Percentiles rank a stretch among this genome's conserved stretches.
phyloP scores from a whole-genome alignment of 2,113 vertebrate species.

The Scytalopus superciliaris region DNA sequence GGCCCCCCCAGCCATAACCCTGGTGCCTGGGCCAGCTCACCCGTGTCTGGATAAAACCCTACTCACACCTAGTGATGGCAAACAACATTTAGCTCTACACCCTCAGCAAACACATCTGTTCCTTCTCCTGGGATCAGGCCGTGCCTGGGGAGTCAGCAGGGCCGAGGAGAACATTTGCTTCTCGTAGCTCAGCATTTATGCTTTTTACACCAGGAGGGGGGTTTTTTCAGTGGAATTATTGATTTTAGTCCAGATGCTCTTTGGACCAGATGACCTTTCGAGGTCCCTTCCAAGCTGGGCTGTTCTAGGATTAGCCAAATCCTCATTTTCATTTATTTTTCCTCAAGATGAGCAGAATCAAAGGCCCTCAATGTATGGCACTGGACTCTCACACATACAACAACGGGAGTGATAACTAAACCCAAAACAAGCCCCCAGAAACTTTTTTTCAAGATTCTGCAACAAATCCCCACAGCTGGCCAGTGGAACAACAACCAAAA shows the following conservation, averaged over 20 bases:
- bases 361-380: fast-evolving
- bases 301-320: background rate
- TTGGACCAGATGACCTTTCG: background rate
- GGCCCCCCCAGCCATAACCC: background rate
- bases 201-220: background rate
- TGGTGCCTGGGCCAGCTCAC: background rate
- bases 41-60: background rate
- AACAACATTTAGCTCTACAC: background rate
- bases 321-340: background rate
- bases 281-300: background rate
- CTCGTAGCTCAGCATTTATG: background rate
- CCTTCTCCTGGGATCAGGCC: background rate
- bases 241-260: background rate
- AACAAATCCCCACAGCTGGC: background rate
- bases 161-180: background rate
- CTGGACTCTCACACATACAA: fast-evolving
- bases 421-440: background rate
- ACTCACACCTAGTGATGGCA: fast-evolving
- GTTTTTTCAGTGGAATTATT: fast-evolving
- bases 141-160: background rate
- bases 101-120: background rate
- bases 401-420: background rate
- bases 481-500: background rate
- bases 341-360: background rate
- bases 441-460: background rate